Evolutionary conservation across 1,140 invertebrate genomes (phyloP).

Genomic region (Polyergus mexicanus): DNA sequence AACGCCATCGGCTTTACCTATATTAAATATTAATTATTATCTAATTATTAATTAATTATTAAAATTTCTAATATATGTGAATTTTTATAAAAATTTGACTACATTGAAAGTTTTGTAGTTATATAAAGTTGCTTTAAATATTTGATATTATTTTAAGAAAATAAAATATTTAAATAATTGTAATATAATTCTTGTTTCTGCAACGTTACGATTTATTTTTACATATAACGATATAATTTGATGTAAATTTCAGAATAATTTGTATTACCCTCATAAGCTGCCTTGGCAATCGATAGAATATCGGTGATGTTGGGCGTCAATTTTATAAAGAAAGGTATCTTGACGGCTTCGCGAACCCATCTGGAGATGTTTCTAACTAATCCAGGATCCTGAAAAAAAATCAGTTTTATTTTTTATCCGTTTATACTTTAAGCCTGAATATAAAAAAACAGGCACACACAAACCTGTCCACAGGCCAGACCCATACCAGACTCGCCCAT

Average conservation of each 20-base stretch:
- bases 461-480: constrained; percentile 97
- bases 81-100: neutral
- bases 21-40: neutral
- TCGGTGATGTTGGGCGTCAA: constrained; percentile 99
- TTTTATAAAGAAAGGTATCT: constrained; percentile 99
- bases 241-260: constrained; percentile 24
- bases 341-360: constrained; percentile 95
- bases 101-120: neutral
- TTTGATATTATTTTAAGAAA: neutral
- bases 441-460: neutral
- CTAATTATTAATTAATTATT: constrained; percentile 13
- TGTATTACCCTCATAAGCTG: constrained; percentile 93
- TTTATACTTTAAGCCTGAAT: neutral
- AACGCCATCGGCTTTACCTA: constrained; percentile 96
- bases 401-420: neutral
- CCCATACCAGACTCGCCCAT: constrained; percentile 99
- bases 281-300: constrained; percentile 95
- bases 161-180: constrained; percentile 17
- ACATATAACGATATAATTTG: constrained; percentile 1
- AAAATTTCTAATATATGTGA: neutral
- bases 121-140: constrained; percentile 7
- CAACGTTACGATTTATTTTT: constrained; percentile 5
- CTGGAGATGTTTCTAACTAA: constrained; percentile 95
- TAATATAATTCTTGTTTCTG: neutral
- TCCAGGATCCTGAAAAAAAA: constrained; percentile 90